Conservation (phyloP, 64 coral and sea anemone genomes). For the Catalaphyllia jardinei region DNA sequence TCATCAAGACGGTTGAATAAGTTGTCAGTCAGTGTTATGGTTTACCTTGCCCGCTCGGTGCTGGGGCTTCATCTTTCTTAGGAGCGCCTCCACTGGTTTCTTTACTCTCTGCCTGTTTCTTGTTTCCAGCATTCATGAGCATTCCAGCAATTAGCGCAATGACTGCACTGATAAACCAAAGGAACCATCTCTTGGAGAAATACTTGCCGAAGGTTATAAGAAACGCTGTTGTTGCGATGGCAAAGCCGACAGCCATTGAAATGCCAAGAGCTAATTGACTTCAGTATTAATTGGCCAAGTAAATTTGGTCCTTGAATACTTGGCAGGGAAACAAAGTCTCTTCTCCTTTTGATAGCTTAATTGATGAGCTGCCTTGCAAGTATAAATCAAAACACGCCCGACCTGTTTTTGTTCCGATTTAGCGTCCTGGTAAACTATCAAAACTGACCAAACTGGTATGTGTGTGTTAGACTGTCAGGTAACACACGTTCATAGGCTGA, state of each 20-base stretch:
- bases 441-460: conserved; percentile 31
- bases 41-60: neutral
- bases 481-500: neutral
- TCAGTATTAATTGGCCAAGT: neutral
- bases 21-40: neutral
- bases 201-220: conserved; percentile 27
- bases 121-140: conserved; percentile 27
- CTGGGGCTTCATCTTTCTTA: neutral
- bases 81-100: neutral
- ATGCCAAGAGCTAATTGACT: neutral
- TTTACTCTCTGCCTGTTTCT: neutral
- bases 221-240: neutral
- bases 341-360: neutral
- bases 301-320: neutral
- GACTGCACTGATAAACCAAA: conserved; percentile 6
- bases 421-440: conserved; percentile 7
- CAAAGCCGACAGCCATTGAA: conserved; percentile 22
- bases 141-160: neutral
- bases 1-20: neutral
- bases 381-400: neutral
- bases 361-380: neutral
- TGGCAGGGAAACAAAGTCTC: neutral
- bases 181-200: conserved; percentile 24
- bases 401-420: neutral
- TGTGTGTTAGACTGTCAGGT: neutral